Percentiles rank a stretch among this genome's conserved stretches.
These are phyloP conservation scores for Proctacanthus coquilletti DNA, from an alignment of 1,140 invertebrate species.

Conservation along the genomic window DNA sequence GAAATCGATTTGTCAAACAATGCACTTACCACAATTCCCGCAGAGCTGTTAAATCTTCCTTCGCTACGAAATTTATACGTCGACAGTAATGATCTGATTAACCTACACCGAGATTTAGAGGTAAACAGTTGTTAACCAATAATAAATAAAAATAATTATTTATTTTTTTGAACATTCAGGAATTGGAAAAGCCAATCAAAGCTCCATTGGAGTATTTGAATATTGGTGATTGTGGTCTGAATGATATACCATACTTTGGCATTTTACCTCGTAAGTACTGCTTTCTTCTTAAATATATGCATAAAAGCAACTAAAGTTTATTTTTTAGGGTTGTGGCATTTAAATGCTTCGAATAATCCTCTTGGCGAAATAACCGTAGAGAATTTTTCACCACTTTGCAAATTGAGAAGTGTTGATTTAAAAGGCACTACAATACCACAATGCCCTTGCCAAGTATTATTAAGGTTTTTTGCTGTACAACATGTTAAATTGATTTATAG, in stretches of 20 bases:
- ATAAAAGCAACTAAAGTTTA: not conserved
- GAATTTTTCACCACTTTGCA: conserved; percentile 19
- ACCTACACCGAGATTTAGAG: conserved; percentile 28
- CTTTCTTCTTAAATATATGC: not conserved
- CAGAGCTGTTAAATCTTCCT: conserved; percentile 37
- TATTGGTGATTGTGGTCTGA: conserved; percentile 36
- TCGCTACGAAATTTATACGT: conserved; percentile 40
- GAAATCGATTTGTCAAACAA: conserved; percentile 41
- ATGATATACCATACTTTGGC: conserved; percentile 35
- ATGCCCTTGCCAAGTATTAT: conserved; percentile 22
- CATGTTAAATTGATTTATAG: conserved; percentile 9
- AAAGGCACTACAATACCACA: conserved; percentile 13
- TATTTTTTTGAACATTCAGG: conserved; percentile 5
- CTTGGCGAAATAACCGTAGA: conserved; percentile 15
- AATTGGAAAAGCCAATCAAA: conserved; percentile 32
- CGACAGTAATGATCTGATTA: conserved; percentile 35
- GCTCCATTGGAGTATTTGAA: conserved; percentile 38
- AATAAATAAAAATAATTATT: not conserved
- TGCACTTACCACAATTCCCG: conserved; percentile 36
- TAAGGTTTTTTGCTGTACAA: conserved; percentile 17
- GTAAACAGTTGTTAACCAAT: conserved; percentile 6
- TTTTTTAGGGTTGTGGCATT: conserved; percentile 21
- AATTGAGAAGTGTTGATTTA: conserved; percentile 24
- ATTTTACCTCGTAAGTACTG: conserved; percentile 29
- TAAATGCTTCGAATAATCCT: conserved; percentile 24